A percentile compares a stretch with the other conserved stretches of the same genome.
Evolutionary conservation across 2,113 vertebrate species (phyloP).

Genomic region (Actenoides lindsayi): DNA sequence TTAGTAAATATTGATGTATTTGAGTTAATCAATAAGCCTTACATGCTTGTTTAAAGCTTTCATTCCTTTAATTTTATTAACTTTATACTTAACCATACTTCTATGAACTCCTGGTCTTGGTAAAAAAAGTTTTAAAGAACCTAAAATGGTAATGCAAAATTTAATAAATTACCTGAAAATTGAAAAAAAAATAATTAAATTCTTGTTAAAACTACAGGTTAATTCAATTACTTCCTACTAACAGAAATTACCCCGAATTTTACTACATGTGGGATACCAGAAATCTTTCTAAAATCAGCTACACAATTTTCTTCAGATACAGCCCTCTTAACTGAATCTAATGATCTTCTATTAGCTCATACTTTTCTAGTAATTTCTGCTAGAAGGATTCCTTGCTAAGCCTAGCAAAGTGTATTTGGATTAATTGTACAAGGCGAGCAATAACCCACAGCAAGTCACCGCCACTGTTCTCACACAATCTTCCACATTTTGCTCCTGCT

Average conservation of each 20-base stretch:
- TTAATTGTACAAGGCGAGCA: not conserved
- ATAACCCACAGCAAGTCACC: not conserved
- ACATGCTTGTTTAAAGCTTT: slow-evolving; percentile 80
- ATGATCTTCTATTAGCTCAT: not conserved
- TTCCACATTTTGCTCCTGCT: not conserved
- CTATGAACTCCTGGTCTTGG: slow-evolving; percentile 76
- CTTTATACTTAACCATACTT: slow-evolving; percentile 80
- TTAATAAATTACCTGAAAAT: slow-evolving; percentile 45
- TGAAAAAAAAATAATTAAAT: not conserved
- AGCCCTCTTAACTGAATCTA: not conserved
- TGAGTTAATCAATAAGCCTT: slow-evolving; percentile 68
- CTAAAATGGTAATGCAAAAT: slow-evolving; percentile 74
- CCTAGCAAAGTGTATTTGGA: not conserved
- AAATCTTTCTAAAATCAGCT: not conserved
- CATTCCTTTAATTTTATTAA: slow-evolving; percentile 67
- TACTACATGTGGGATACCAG: not conserved
- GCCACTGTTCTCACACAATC: not conserved
- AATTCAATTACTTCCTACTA: not conserved
- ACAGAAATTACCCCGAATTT: not conserved
- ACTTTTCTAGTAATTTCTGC: not conserved
- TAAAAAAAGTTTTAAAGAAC: slow-evolving; percentile 77
- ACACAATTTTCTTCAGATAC: not conserved
- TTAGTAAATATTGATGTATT: slow-evolving; percentile 74
- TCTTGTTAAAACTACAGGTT: slow-evolving; percentile 7
- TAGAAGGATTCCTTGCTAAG: not conserved